A percentile compares a stretch with the other conserved stretches of the same genome.
Evolutionary conservation across 2,888 invertebrate genomes (phyloP).

Genomic region (Nemoura dubitans): DNA sequence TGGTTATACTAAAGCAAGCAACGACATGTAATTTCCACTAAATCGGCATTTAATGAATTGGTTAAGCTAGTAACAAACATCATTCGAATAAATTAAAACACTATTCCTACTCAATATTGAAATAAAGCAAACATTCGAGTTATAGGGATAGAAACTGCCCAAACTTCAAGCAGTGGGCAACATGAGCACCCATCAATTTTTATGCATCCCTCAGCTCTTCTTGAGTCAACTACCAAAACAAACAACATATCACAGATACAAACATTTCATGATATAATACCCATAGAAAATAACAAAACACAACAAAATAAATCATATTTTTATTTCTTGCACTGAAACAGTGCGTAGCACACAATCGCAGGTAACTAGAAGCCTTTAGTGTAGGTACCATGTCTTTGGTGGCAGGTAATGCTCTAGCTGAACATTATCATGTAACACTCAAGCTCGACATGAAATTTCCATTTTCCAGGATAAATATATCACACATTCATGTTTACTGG

Average conservation of each 20-base stretch:
- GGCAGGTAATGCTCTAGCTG: not conserved
- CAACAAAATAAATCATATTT: not conserved
- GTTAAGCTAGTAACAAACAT: not conserved
- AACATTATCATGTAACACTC: not conserved
- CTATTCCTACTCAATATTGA: not conserved
- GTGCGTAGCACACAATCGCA: not conserved
- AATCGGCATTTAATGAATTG: not conserved
- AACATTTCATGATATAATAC: not conserved
- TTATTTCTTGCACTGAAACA: not conserved
- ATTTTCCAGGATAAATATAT: not conserved
- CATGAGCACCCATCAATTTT: not conserved
- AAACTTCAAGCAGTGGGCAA: too few relatives aligned
- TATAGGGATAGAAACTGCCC: not conserved
- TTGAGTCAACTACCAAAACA: not conserved
- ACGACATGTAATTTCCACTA: not conserved
- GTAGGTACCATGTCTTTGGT: not conserved
- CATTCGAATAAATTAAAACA: not conserved
- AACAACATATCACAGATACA: conserved; percentile 2
- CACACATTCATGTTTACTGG: not conserved
- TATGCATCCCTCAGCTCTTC: not conserved
- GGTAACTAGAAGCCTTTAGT: not conserved
- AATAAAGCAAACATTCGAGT: not conserved
- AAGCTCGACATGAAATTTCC: not conserved
- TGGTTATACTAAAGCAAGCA: not conserved
- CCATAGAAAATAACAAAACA: not conserved